phyloP scores from a whole-genome alignment of 2,888 invertebrate genomes.

The Nomada flava region DNA sequence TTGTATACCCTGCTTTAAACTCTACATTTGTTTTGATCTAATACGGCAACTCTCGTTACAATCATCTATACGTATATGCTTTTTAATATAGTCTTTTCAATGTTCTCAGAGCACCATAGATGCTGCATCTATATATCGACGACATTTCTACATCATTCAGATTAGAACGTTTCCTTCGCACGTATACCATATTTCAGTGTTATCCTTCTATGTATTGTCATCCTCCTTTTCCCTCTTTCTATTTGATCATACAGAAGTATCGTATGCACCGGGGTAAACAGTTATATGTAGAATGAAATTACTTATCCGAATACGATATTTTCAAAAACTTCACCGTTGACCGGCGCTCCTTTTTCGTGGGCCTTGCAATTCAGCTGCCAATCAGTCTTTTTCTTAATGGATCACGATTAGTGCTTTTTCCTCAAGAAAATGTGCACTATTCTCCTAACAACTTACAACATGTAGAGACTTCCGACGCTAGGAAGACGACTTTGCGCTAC shows the following conservation, averaged over 20 bases:
- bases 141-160: slow-evolving; percentile 35
- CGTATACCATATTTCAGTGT: slow-evolving; percentile 12
- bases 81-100: slow-evolving; percentile 37
- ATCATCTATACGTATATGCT: slow-evolving; percentile 45
- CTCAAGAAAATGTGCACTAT: slow-evolving; percentile 43
- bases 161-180: slow-evolving; percentile 41
- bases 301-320: slow-evolving; percentile 36
- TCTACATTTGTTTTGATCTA: slow-evolving; percentile 69
- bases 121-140: not conserved
- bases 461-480: slow-evolving; percentile 58
- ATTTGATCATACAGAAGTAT: not conserved
- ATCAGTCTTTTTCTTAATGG: slow-evolving; percentile 34
- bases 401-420: slow-evolving; percentile 42
- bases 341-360: slow-evolving; percentile 28
- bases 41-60: slow-evolving; percentile 53
- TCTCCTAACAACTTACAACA: slow-evolving; percentile 66
- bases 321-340: slow-evolving; percentile 32
- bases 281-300: slow-evolving; percentile 18
- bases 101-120: slow-evolving; percentile 9
- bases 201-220: slow-evolving; percentile 11
- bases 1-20: slow-evolving; percentile 79
- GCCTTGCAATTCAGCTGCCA: slow-evolving; percentile 37
- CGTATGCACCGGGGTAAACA: slow-evolving; percentile 23
- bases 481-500: slow-evolving; percentile 58
- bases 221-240: not conserved